Evolutionary conservation across 2,797 vertebrate genomes (phyloP).

Genomic region (Urocyon cinereoargenteus): DNA sequence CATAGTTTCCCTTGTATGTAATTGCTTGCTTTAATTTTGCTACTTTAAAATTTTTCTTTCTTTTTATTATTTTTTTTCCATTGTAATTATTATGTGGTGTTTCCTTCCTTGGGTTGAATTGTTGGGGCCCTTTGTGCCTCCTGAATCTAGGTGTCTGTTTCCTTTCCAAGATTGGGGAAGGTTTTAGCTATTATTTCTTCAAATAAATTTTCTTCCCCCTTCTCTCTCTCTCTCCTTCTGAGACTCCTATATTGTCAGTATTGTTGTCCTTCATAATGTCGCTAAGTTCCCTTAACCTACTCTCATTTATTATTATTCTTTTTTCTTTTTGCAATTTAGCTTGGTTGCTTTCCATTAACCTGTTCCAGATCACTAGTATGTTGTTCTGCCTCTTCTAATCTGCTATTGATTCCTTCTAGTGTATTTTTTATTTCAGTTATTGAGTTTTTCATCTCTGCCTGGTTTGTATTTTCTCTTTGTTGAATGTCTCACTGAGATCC

Average conservation of each 20-base stretch:
- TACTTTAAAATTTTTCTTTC: background rate
- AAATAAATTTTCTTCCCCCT: background rate
- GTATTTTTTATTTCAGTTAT: background rate
- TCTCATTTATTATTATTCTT: background rate
- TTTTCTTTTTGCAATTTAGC: background rate
- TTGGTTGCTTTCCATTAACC: background rate
- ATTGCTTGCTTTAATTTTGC: background rate
- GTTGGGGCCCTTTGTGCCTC: background rate
- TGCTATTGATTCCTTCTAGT: background rate
- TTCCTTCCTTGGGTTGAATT: background rate
- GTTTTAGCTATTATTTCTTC: background rate
- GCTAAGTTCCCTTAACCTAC: background rate
- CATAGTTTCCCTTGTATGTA: background rate
- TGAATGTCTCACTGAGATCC: background rate
- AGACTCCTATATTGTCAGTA: background rate
- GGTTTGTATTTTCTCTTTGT: background rate
- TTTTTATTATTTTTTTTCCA: background rate
- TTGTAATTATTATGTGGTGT: background rate
- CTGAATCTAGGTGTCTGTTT: background rate
- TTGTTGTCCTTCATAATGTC: background rate
- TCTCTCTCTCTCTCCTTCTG: background rate
- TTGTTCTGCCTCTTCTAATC: background rate
- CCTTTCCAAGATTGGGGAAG: background rate
- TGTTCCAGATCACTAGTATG: background rate
- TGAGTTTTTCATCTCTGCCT: background rate